Percentiles rank a stretch among this genome's conserved stretches.
These are phyloP conservation scores for Trachelus tabidus DNA, from an alignment of 2,888 invertebrate species.

Conservation along the genomic window DNA sequence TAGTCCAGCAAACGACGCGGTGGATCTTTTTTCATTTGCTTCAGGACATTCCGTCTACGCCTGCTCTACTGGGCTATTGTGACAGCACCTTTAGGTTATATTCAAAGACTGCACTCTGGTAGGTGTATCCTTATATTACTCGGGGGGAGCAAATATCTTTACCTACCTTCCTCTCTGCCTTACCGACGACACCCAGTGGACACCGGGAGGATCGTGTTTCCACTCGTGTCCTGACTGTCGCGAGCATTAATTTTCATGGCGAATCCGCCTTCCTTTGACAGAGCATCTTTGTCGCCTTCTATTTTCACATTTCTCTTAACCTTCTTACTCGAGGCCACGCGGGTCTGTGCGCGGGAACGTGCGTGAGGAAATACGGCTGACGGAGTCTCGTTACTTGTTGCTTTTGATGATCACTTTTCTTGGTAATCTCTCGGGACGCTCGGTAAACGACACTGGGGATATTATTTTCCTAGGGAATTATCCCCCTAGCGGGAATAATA, in stretches of 20 bases:
- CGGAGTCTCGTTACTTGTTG: background rate
- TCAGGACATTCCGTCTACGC: background rate
- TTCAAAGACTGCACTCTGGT: background rate
- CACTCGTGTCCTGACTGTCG: slow-evolving; percentile 24
- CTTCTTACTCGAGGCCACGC: slow-evolving; percentile 6
- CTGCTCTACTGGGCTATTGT: background rate
- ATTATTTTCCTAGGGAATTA: background rate
- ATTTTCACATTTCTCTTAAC: background rate
- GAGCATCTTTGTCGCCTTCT: background rate
- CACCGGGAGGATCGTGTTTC: slow-evolving; percentile 23
- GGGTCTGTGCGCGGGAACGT: background rate
- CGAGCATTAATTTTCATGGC: slow-evolving; percentile 28
- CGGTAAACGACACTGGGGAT: background rate
- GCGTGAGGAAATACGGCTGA: background rate
- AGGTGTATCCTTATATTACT: background rate
- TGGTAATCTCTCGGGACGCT: background rate
- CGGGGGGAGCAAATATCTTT: background rate
- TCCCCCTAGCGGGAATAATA: background rate
- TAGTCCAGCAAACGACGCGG: background rate
- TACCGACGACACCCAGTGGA: background rate
- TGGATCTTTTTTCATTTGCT: background rate
- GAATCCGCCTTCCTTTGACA: slow-evolving; percentile 16
- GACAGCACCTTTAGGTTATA: background rate
- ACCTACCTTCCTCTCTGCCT: background rate
- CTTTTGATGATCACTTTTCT: background rate